These are phyloP conservation scores for Diarsia mendica DNA, from an alignment of 2,888 invertebrate species.

Conservation along the genomic window DNA sequence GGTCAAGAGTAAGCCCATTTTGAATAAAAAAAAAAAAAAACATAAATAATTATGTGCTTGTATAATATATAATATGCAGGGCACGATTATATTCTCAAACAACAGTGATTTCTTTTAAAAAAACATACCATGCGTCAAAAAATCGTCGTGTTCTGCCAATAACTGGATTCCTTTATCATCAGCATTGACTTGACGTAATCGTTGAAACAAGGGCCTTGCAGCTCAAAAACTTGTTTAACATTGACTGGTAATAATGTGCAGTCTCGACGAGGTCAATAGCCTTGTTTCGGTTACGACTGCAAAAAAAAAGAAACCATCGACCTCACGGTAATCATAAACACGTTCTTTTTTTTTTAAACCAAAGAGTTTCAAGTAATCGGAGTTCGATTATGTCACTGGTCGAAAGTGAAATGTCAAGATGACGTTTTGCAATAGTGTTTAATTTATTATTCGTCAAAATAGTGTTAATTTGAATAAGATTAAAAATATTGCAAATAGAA, in stretches of 20 bases:
- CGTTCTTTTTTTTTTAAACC: slow-evolving; percentile 32
- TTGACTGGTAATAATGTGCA: slow-evolving; percentile 47
- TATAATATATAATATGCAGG: too few species aligned
- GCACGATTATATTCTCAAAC: too few species aligned
- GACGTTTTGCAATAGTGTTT: slow-evolving; percentile 14
- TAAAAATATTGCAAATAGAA: not conserved
- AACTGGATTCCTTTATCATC: not conserved
- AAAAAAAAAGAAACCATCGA: slow-evolving; percentile 53
- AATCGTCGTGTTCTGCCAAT: not conserved
- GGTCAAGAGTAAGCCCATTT: too few species aligned
- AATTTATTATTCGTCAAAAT: not conserved
- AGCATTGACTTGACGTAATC: slow-evolving; percentile 5
- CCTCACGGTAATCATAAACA: slow-evolving; percentile 33
- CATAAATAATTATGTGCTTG: too few species aligned
- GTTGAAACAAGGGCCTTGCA: slow-evolving; percentile 23
- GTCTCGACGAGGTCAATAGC: slow-evolving; percentile 57
- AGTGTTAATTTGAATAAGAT: not conserved
- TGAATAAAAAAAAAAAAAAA: too few species aligned
- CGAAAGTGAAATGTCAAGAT: slow-evolving; percentile 49
- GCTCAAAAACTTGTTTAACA: slow-evolving; percentile 43
- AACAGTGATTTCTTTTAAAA: slow-evolving; percentile 3
- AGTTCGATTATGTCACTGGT: slow-evolving; percentile 42
- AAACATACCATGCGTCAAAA: not conserved
- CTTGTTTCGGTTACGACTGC: slow-evolving; percentile 47
- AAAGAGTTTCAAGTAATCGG: slow-evolving; percentile 37